Conservation (phyloP, 2,888 invertebrate genomes). For the Bimastos eiseni region DNA sequence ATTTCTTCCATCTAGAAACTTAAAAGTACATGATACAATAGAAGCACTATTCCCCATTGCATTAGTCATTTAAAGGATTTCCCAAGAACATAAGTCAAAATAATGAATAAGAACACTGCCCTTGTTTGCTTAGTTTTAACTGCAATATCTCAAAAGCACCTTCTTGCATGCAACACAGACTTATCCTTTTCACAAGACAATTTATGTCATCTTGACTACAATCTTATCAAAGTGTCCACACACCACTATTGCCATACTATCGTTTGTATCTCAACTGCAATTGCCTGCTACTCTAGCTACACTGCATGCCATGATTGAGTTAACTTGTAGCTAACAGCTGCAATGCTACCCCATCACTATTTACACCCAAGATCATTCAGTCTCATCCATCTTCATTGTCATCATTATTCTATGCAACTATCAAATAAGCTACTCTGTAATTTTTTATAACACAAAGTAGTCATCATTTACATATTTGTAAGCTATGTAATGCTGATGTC, state of each 20-base stretch:
- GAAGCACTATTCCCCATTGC: not conserved
- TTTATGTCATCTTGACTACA: not conserved
- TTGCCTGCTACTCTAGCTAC: not conserved
- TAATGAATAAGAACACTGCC: not conserved
- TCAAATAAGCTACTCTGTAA: not conserved
- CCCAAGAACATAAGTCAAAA: not conserved
- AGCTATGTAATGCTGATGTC: not conserved
- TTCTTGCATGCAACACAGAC: not conserved
- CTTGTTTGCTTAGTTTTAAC: not conserved
- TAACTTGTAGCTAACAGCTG: not conserved
- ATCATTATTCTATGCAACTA: not conserved
- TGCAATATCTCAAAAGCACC: not conserved
- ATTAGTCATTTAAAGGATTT: not conserved
- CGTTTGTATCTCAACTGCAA: no score
- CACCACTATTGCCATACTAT: not conserved
- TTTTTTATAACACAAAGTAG: not conserved
- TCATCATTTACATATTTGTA: not conserved
- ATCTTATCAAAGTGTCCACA: not conserved
- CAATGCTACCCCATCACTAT: not conserved
- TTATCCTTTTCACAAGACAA: not conserved
- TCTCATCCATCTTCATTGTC: not conserved
- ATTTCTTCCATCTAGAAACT: slow-evolving; percentile 9
- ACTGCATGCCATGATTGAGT: not conserved
- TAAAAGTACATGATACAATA: slow-evolving; percentile 1
- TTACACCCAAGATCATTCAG: not conserved